Base-by-base conservation (phyloP, 2,888 invertebrate genomes). In the Meandrusa payeni region DNA sequence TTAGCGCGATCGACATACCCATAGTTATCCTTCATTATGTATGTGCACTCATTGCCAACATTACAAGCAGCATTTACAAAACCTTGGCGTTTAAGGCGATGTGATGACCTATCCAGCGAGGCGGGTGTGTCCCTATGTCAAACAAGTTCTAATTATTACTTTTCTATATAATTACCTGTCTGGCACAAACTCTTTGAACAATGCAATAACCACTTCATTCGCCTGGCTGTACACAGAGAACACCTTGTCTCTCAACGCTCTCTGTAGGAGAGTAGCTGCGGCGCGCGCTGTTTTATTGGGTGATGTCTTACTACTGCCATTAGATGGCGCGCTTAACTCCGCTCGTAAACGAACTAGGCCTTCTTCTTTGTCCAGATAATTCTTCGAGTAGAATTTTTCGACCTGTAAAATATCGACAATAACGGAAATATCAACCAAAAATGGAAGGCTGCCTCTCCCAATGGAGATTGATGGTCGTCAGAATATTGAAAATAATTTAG, bases 311-410 rank as follows among this genome's bases (percentile, higher is more conserved):
- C 69, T 70, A 43, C 77, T 83, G 3, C 83, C 82, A 31, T 77
- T 81, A 1, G 85, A 75, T 0, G 86, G 85, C 1, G 77, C 67
- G 0, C 76, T 74, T 33, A 88, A 66, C 42, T 86, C 86, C 0
- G 83, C 72, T 0, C 83, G 69, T 0, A 96, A 76, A 9, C 91
- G 89, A 48, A 92, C 90, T n/a, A 97, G 73, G 0, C 96, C 96
- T 62, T 96, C 95, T 68, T 96, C 96, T 64, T 96, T 95, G 70
- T 96, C 96, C 29, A 95, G 90, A 76, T 94, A 97, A 72, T 95
- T 95, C 61, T 96, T 95, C 2, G 96, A 95, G 76, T 95, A 96
- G 74, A 96, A 95, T 65, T 95, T 94, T 73, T 97, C 96, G 1
- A 97, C 94, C 94, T 94, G 61, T 3, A n/a, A 23, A 5, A 15